These are phyloP conservation scores for Drosophila biarmipes DNA, from an alignment of 1,140 invertebrate species.

Conservation along the genomic window DNA sequence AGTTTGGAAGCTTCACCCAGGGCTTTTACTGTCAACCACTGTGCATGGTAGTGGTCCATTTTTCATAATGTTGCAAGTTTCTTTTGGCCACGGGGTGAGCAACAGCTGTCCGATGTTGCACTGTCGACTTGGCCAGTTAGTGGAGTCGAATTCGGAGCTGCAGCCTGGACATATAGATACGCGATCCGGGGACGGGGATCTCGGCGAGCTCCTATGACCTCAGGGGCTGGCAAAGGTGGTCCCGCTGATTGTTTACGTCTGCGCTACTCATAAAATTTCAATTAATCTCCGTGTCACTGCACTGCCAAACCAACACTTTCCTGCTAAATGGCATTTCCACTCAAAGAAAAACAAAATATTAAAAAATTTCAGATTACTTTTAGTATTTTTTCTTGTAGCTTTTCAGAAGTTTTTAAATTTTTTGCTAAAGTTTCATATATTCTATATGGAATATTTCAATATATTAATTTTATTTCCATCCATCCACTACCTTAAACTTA, in stretches of 20 bases:
- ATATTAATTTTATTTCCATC: no score
- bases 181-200: constrained; percentile 35
- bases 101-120: constrained; percentile 46
- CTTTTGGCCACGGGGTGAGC: constrained; percentile 38
- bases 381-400: no score
- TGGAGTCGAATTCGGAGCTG: not conserved
- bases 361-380: no score
- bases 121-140: constrained; percentile 31
- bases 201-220: constrained; percentile 64
- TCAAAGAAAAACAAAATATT: not conserved
- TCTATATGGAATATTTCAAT: no score
- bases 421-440: no score
- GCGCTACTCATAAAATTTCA: constrained; percentile 83
- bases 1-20: not conserved
- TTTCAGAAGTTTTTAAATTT: not conserved
- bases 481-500: not conserved
- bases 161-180: constrained; percentile 10
- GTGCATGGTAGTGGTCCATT: constrained; percentile 53
- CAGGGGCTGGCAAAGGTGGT: constrained; percentile 81
- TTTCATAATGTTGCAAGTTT: constrained; percentile 56
- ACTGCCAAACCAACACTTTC: constrained; percentile 20
- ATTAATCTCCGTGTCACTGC: constrained; percentile 81
- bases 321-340: constrained; percentile 43
- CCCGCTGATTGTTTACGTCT: constrained; percentile 81
- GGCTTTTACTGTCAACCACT: constrained; percentile 26